A percentile compares a stretch with the other conserved stretches of the same genome.
phyloP scores from a whole-genome alignment of 1,140 invertebrate genomes.

The Plodia interpunctella region DNA sequence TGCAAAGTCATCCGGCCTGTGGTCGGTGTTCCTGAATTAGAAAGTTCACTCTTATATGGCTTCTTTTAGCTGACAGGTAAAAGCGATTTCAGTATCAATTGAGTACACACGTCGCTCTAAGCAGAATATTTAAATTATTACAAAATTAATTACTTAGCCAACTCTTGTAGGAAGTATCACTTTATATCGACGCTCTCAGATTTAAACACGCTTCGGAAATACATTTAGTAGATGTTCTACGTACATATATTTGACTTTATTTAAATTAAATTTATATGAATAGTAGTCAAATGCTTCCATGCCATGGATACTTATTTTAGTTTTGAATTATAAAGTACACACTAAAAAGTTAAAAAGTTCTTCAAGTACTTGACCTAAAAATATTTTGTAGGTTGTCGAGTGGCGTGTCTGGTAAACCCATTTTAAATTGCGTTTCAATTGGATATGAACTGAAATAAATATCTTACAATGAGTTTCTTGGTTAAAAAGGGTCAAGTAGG shows the following conservation, averaged over 20 bases:
- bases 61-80: slow-evolving; percentile 1
- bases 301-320: too few species aligned
- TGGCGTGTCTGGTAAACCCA: background rate
- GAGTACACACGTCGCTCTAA: background rate
- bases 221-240: too few species aligned
- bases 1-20: slow-evolving; percentile 26
- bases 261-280: too few species aligned
- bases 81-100: slow-evolving; percentile 5
- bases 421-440: background rate
- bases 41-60: slow-evolving; percentile 28
- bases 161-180: too few species aligned
- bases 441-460: background rate
- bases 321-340: too few species aligned
- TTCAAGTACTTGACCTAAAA: background rate
- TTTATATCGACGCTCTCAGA: too few species aligned
- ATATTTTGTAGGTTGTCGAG: background rate
- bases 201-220: too few species aligned
- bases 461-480: background rate
- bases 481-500: slow-evolving; percentile 5
- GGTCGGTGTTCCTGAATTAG: slow-evolving; percentile 32
- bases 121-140: background rate
- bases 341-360: too few species aligned
- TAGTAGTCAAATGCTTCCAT: too few species aligned
- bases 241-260: too few species aligned
- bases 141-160: background rate